Evolutionary conservation across 2,113 vertebrate genomes (phyloP).

Genomic region (Eulemur rufifrons): DNA sequence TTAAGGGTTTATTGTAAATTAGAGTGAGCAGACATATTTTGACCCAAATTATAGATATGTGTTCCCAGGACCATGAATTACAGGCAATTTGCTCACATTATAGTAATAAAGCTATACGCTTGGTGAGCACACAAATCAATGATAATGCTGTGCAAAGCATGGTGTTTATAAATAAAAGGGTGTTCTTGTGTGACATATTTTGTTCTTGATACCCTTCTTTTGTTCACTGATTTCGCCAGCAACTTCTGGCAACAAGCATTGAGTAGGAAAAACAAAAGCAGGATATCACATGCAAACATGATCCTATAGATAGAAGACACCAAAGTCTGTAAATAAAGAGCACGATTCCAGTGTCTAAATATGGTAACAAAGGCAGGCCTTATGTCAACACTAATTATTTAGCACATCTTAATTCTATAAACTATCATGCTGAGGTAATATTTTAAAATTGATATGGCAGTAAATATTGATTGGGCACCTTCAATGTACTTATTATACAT

Average conservation of each 20-base stretch:
- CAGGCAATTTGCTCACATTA: slow-evolving; percentile 57
- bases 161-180: slow-evolving; percentile 47
- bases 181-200: slow-evolving; percentile 1
- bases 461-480: neutral
- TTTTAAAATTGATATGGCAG: neutral
- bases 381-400: neutral
- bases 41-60: slow-evolving; percentile 63
- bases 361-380: neutral
- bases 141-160: neutral
- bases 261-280: neutral
- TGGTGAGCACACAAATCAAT: slow-evolving; percentile 2
- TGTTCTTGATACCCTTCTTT: neutral
- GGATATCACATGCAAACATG: neutral
- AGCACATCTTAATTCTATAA: neutral
- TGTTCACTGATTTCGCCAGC: slow-evolving; percentile 5
- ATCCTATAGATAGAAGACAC: neutral
- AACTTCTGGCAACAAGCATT: neutral
- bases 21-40: slow-evolving; percentile 57
- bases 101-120: slow-evolving; percentile 58
- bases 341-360: neutral
- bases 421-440: neutral
- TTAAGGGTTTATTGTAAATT: slow-evolving; percentile 59
- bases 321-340: neutral
- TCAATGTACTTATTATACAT: neutral
- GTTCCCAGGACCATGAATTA: slow-evolving; percentile 29